Base-by-base conservation (phyloP, 37 sponge, comb jelly and placozoan species). In the Ianthella basta region DNA sequence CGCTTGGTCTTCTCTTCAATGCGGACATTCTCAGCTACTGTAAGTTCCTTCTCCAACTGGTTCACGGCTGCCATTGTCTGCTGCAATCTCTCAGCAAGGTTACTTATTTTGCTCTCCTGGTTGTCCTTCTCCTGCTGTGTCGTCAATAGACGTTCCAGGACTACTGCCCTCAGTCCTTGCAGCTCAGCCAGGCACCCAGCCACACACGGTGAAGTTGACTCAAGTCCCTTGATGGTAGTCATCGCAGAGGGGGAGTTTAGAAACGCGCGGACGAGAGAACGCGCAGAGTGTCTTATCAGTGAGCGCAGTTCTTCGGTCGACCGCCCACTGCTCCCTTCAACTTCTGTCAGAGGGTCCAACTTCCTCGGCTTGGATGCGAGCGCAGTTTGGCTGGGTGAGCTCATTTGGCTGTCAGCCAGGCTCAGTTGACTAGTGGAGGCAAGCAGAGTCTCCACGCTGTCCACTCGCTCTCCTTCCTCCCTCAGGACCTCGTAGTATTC, bases 91-190 rank as follows among this genome's bases (percentile, higher is more conserved):
- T 91, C 69, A 10, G 73, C 55, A 44, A 97, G 83, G 54, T 82
- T 36, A 16, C 68, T 59, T 10, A 97, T 65, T 35, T 89, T 83
- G 54, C 88, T 72, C 15, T 82, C 68, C 64, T 89, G 83, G 15
- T 83, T 93, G 39, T 84, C 88, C 74, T 94, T 96, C 73, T 97
- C 98, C 75, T 83, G 65, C 24, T 86, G 57, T 4, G 96, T 91
- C 13, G 96, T 97, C 15, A 92, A 90, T 24, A 97, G 85, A 55
- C 63, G 86, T 87, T 95, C 92, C 75, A 89, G 79, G 61, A 85
- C 54, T n/a, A 93, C 66, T 20, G 44, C 41, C 4, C 84, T 35
- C 72, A 82, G 57, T 67, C 32, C 63, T 60, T 69, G 61, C 66
- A 92, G 84, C 60, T 80, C 85, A 19, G 33, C 38, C 44, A 83